Conservation (phyloP, 2,113 vertebrate genomes). For the Upupa epops region DNA sequence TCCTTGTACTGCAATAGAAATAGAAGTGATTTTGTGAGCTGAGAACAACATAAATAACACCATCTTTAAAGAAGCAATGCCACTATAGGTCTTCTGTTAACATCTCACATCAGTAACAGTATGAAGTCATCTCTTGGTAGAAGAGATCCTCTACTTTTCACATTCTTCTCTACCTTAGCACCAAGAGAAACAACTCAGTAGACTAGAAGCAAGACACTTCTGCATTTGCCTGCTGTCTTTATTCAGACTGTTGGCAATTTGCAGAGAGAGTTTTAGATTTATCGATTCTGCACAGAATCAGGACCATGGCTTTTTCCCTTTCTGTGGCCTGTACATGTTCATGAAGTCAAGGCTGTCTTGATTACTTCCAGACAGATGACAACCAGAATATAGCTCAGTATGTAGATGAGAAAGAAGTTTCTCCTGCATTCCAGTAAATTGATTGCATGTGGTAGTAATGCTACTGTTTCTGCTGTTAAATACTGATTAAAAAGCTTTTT, state of each 20-base stretch:
- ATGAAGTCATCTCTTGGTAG: neutral
- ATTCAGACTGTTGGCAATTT: neutral
- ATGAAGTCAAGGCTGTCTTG: neutral
- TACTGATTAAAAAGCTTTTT: neutral
- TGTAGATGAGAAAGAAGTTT: neutral
- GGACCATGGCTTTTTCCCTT: neutral
- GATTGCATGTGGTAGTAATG: neutral
- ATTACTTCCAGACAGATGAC: constrained; percentile 13
- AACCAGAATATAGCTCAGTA: neutral
- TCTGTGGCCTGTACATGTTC: neutral
- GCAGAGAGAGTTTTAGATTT: constrained; percentile 8
- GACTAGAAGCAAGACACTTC: neutral
- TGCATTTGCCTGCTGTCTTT: neutral
- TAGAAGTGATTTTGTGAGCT: neutral
- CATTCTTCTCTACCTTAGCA: neutral
- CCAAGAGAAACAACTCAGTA: neutral
- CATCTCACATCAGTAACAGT: neutral
- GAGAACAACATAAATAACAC: neutral
- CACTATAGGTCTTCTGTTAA: neutral
- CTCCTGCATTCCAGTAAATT: neutral
- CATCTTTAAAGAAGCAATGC: neutral
- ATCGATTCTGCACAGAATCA: neutral
- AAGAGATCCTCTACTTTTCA: neutral
- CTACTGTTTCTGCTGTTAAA: neutral
- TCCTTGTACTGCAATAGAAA: neutral